Evolutionary conservation across 2,113 vertebrate species (phyloP), one percentile per base, ranked within the genome.

Genomic region (Theristicus caerulescens): DNA sequence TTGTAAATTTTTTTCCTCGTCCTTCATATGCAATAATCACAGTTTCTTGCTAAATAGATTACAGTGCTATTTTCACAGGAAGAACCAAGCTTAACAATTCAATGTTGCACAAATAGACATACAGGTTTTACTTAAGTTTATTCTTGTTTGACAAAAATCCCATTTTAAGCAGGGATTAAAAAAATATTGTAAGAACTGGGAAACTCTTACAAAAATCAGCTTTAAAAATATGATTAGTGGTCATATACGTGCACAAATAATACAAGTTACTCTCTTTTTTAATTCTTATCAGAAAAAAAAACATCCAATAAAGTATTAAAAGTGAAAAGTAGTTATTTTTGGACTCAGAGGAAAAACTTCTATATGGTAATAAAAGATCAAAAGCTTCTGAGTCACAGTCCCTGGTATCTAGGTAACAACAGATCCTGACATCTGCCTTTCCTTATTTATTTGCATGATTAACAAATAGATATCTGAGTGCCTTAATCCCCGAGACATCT

Each of bases 381-480:
- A 94, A 97, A 92, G 32, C 85, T 81, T 90, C 36, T 86, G 80
- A 95, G 71, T 51, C 72, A 77, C 24, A 52, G 55, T 24, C 38
- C 19, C 42, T n/a, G 13, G 74, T 94, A 96, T 72, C 87, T 65
- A 96, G 84, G 78, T 91, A 97, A 97, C 61, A 85, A 83, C 64
- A 96, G 89, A 94, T 70, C 61, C 19, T 55, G 67, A 64, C 49
- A 88, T 81, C 46, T 91, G 47, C 24, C 49, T 78, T 79, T 66
- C 69, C 34, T 78, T 94, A 91, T 82, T 96, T 86, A 91, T 90
- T 91, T 94, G 31, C 57, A 51, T 87, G 83, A 74, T 93, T 93
- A 83, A 91, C 61, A 95, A 94, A 93, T 12, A 94, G 79, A 92
- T 76, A 86, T 25, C 46, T 1, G 13, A 77, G 71, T 85, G 51